phyloP scores from a whole-genome alignment of 2,797 vertebrate species.

The Mus spretus region DNA sequence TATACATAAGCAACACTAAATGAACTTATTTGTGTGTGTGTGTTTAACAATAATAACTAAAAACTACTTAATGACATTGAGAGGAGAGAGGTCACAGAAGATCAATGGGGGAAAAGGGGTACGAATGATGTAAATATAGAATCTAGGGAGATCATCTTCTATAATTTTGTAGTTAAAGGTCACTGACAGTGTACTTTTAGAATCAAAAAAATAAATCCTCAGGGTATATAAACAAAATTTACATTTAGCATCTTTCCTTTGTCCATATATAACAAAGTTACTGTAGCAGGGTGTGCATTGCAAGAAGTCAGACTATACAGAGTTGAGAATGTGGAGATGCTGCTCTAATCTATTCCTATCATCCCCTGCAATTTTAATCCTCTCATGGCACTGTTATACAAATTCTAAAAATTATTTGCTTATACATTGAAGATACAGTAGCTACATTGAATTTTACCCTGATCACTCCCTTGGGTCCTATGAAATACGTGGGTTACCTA shows the following conservation, averaged over 20 bases:
- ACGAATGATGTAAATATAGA: background rate
- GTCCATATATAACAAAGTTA: background rate
- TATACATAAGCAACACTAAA: background rate
- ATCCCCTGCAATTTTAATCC: background rate
- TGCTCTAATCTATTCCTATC: background rate
- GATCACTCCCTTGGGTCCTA: background rate
- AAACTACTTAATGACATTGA: background rate
- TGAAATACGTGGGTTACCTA: background rate
- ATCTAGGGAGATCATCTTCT: background rate
- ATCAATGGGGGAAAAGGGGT: too few species aligned
- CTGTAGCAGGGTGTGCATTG: background rate
- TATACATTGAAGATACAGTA: background rate
- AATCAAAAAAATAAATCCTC: background rate
- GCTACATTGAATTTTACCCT: background rate
- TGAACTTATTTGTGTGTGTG: background rate
- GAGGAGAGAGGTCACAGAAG: background rate
- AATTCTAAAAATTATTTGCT: background rate
- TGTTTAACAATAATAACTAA: background rate
- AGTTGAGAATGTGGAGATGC: background rate
- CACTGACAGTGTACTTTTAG: background rate
- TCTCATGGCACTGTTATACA: background rate
- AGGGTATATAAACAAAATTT: background rate
- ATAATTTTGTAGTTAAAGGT: background rate
- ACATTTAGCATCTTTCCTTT: background rate
- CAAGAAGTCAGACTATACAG: background rate